phyloP scores from a whole-genome alignment of 2,113 vertebrate species.

The Rhineura floridana region DNA sequence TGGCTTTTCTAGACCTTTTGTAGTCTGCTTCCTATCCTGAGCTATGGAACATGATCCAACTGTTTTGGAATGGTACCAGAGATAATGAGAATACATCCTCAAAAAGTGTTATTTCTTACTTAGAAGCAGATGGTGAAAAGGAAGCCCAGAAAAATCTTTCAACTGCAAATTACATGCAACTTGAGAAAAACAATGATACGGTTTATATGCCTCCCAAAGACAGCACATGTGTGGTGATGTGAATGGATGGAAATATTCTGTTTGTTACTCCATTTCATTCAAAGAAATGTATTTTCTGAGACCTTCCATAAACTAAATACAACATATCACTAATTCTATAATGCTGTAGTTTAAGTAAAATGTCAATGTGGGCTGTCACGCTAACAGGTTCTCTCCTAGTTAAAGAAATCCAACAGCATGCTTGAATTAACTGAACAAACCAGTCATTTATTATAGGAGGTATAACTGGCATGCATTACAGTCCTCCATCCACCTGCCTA shows the following conservation, averaged over 20 bases:
- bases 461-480: not conserved
- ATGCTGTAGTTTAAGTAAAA: conserved; percentile 53
- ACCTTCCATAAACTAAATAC: conserved; percentile 60
- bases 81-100: conserved; percentile 45
- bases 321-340: conserved; percentile 46
- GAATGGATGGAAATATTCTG: too few relatives aligned
- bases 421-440: not conserved
- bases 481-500: not conserved
- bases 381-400: conserved; percentile 61
- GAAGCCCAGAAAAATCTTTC: conserved; percentile 62
- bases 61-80: not conserved
- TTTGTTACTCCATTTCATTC: conserved; percentile 53
- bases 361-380: conserved; percentile 58
- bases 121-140: conserved; percentile 72
- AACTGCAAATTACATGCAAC: conserved; percentile 58
- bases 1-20: not conserved
- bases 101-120: conserved; percentile 63
- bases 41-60: not conserved
- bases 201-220: conserved; percentile 37
- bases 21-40: not conserved
- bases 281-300: conserved; percentile 58
- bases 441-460: not conserved
- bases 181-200: conserved; percentile 47
- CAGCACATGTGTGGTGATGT: not conserved
- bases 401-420: conserved; percentile 9